These are phyloP conservation scores for Chiroxiphia lanceolata DNA, from an alignment of 2,797 vertebrate species.

Conservation along the genomic window DNA sequence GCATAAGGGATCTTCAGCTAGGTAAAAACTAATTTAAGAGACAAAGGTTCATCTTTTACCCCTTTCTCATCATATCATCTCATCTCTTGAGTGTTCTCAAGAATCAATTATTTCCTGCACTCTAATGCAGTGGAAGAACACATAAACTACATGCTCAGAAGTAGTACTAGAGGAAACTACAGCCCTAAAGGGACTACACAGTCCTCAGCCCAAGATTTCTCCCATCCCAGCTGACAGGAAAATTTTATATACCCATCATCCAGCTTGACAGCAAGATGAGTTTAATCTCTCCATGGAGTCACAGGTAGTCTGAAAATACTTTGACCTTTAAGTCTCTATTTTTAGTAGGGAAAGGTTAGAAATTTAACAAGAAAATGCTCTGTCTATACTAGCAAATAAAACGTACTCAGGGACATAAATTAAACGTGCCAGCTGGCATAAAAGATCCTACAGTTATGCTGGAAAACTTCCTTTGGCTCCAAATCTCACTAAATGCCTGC, in stretches of 20 bases:
- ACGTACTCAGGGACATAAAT: not conserved
- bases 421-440: not conserved
- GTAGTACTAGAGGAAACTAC: not conserved
- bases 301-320: conserved; percentile 18
- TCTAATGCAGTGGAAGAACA: not conserved
- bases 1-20: not conserved
- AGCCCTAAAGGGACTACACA: not conserved
- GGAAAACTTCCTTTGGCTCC: not conserved
- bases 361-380: not conserved
- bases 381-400: conserved; percentile 5
- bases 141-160: not conserved
- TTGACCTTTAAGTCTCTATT: conserved; percentile 10
- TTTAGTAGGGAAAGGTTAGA: not conserved
- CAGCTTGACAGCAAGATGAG: not conserved
- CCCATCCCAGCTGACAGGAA: not conserved
- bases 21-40: not conserved
- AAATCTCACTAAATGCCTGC: not conserved
- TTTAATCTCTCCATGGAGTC: not conserved
- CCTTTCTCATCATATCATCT: not conserved
- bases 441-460: not conserved
- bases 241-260: not conserved
- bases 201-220: not conserved
- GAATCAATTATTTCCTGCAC: not conserved
- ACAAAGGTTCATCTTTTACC: not conserved
- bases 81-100: not conserved